Percentiles rank a stretch among this genome's conserved stretches.
Conservation (phyloP, 2,888 invertebrate species). For the Abrostola tripartita region DNA sequence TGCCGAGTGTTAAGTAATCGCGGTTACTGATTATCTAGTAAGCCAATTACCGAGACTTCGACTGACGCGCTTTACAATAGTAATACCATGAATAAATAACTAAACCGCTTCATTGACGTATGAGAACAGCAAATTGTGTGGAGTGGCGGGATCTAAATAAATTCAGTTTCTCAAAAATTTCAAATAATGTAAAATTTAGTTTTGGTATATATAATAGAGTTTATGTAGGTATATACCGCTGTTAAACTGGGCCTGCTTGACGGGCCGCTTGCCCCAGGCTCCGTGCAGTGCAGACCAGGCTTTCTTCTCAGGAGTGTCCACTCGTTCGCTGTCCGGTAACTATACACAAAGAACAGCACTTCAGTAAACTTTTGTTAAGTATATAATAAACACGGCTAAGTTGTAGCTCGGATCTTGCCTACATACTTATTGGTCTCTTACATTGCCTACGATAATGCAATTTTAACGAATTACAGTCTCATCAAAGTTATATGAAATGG, state of each 20-base stretch:
- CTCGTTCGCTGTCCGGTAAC: conserved; percentile 60
- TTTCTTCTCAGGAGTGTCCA: conserved; percentile 87
- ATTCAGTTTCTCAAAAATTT: not conserved
- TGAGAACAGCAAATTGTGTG: conserved; percentile 1
- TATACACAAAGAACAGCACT: conserved; percentile 3
- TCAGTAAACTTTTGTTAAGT: too few species aligned
- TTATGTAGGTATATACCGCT: conserved; percentile 74
- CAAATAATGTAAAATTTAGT: not conserved
- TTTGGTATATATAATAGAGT: not conserved
- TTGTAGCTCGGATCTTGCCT: too few species aligned
- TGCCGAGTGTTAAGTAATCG: conserved; percentile 15
- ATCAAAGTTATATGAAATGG: too few species aligned
- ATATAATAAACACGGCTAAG: too few species aligned
- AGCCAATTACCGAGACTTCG: conserved; percentile 14
- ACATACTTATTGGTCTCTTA: too few species aligned
- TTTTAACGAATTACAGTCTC: too few species aligned
- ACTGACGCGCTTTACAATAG: conserved; percentile 13
- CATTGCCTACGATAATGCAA: too few species aligned
- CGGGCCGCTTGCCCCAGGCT: conserved; percentile 93
- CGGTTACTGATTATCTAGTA: conserved; percentile 10
- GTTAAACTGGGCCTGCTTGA: conserved; percentile 76
- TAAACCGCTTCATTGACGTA: conserved; percentile 9
- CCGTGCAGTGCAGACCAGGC: conserved; percentile 91
- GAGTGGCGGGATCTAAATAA: conserved; percentile 1
- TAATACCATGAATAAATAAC: conserved; percentile 19